Evolutionary conservation across 64 coral and sea anemone genomes (phyloP).

Genomic region (Catalaphyllia jardinei): DNA sequence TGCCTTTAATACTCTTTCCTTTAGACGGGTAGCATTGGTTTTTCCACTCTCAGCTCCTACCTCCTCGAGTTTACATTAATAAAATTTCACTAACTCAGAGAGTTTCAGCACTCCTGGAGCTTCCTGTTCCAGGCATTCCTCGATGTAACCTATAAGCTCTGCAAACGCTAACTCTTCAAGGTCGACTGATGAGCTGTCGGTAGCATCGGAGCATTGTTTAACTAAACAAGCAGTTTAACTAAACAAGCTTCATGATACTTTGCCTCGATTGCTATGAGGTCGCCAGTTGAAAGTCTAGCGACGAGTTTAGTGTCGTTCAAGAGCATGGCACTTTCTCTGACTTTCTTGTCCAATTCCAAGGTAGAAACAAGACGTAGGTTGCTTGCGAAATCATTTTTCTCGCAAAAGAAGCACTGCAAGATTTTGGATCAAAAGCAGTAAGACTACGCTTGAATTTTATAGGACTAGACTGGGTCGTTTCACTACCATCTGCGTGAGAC

Average conservation of each 20-base stretch:
- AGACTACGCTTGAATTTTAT: slow-evolving; percentile 30
- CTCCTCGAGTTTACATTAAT: not conserved
- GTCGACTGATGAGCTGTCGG: slow-evolving; percentile 8
- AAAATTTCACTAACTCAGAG: slow-evolving; percentile 52
- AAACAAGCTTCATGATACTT: slow-evolving; percentile 50
- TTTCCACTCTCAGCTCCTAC: not conserved
- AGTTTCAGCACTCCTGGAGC: slow-evolving; percentile 24
- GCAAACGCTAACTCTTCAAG: slow-evolving; percentile 42
- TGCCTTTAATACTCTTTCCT: slow-evolving; percentile 41
- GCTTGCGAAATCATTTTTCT: slow-evolving; percentile 26
- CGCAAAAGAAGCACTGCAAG: slow-evolving; percentile 37
- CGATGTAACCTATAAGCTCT: slow-evolving; percentile 36
- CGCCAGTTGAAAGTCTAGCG: slow-evolving; percentile 3
- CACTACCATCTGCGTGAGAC: too few species aligned
- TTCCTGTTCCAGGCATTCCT: slow-evolving; percentile 48
- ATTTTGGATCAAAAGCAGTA: not conserved
- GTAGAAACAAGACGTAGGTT: slow-evolving; percentile 39
- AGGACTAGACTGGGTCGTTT: not conserved
- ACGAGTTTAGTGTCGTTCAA: slow-evolving; percentile 34
- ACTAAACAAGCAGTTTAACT: not conserved
- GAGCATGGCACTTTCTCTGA: slow-evolving; percentile 50
- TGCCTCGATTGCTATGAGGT: slow-evolving; percentile 37
- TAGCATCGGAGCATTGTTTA: slow-evolving; percentile 26
- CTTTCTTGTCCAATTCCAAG: slow-evolving; percentile 44
- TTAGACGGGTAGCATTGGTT: slow-evolving; percentile 49